These are phyloP conservation scores for Reinhardtius hippoglossoides DNA, from an alignment of 2,113 vertebrate species.

Conservation along the genomic window DNA sequence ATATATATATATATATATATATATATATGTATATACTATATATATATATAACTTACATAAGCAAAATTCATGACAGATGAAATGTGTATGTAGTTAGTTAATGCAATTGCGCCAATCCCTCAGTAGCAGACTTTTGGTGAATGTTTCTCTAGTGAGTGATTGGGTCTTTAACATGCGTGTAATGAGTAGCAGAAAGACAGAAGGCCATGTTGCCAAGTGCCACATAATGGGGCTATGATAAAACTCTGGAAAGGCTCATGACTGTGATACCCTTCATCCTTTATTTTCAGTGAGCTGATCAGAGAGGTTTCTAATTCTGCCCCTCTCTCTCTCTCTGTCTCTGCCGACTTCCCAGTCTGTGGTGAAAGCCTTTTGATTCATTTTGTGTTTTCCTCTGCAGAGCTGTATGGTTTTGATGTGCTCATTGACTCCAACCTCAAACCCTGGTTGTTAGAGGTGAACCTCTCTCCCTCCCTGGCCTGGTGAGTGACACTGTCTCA, in stretches of 20 bases:
- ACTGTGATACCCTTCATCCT: slow-evolving; percentile 47
- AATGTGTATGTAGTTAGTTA: slow-evolving; percentile 70
- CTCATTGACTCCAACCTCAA: slow-evolving; percentile 96
- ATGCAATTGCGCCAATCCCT: slow-evolving; percentile 68
- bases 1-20: slow-evolving; percentile 47
- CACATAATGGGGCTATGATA: slow-evolving; percentile 49
- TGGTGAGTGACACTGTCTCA: slow-evolving; percentile 86
- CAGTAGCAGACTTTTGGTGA: slow-evolving; percentile 67
- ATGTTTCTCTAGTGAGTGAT: slow-evolving; percentile 66
- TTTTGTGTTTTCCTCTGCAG: slow-evolving; percentile 81
- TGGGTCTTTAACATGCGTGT: slow-evolving; percentile 71
- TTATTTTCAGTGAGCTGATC: slow-evolving; percentile 31
- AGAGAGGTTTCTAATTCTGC: slow-evolving; percentile 24
- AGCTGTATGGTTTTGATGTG: slow-evolving; percentile 98
- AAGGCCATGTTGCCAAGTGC: slow-evolving; percentile 50
- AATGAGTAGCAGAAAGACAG: slow-evolving; percentile 74
- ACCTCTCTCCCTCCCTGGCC: slow-evolving; percentile 95
- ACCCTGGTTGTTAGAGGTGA: slow-evolving; percentile 98
- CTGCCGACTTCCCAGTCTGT: slow-evolving; percentile 34
- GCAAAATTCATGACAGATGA: slow-evolving; percentile 56
- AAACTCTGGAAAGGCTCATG: slow-evolving; percentile 45
- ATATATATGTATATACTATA: slow-evolving; percentile 53
- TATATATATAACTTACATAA: slow-evolving; percentile 67
- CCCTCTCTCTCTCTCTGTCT: slow-evolving; percentile 8
- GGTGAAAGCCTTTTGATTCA: slow-evolving; percentile 38